Evolutionary conservation across 2,888 invertebrate genomes (phyloP), one percentile per base, ranked within the genome.

Genomic region (Cabera pusaria): DNA sequence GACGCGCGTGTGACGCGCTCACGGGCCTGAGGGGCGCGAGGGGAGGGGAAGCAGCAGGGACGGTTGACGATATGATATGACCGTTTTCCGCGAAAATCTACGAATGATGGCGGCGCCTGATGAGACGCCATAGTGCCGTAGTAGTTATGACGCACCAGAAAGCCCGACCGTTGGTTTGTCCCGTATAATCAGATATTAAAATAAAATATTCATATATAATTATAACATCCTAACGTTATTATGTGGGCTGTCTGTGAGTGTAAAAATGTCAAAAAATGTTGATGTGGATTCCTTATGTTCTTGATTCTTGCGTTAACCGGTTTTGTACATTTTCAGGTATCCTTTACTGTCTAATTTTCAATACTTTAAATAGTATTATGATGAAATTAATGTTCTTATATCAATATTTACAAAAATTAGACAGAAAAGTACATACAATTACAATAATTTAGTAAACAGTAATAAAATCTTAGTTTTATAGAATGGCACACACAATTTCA

Each of bases 41-140:
- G 49, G 59, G 58, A 64, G 57, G 49, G 37, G 19, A 50, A 43
- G 61, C 55, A 54, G n/a, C n/a, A n/a, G 46, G 51, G 53, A 47
- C 56, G 60, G 63, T 64, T 63, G 71, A 69, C 79, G 76, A n/a
- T n/a, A n/a, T n/a, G n/a, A 70, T 77, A 72, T 75, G 78, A 76
- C 73, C 73, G 81, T 85, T 87, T 87, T 87, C 84, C 82, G 82
- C 79, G 86, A 87, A 87, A 83, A 82, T 75, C 76, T 80, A 78
- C 77, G 71, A 72, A 72, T 64, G 67, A 69, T 69, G 70, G 74
- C 68, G 69, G 60, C 71, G 65, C 59, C 54, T 49, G 46, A 46
- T 50, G 41, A 59, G 59, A 59, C 54, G 60, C 64, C 71, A 68
- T 68, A 66, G 64, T 75, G 71, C 29, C 24, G 38, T 28, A 73